Evolutionary conservation across 2,888 invertebrate species (phyloP), one percentile per base, ranked within the genome.

Genomic region (Leucania comma): DNA sequence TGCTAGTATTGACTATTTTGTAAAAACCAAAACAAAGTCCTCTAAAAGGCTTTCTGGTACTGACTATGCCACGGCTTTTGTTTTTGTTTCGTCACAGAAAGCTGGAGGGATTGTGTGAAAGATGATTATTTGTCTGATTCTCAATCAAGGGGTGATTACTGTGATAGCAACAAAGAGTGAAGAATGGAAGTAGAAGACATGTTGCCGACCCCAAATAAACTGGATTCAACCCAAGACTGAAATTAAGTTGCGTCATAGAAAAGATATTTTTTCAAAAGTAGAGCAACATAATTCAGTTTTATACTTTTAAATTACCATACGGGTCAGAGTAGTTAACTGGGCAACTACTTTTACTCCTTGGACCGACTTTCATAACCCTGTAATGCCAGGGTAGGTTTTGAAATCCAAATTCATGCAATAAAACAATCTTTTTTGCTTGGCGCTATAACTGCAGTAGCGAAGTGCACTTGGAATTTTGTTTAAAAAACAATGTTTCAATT

Each of bases 231-330:
- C 14, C 38, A 38, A 38, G 14, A 14, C 38, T 38, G 38, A 38
- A 38, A 38, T 38, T 50, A 10, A 12, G 53, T 24, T 26, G 17
- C 17, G 26, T 26, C 22, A 10, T 32, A 32, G 22, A n/a, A 50
- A 50, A 61, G 17, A 12, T 32, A 1, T 68, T 42, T 68, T 70
- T 42, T 42, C 42, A 42, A 29, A 54, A 29, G 29, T 48, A 38
- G 29, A 17, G 17, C 29, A 32, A 51, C 29, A 51, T 51, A 24
- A 32, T 59, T 72, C 29, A 70, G n/a, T 17, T 69, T 72, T 72
- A 51, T 70, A 42, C 17, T 9, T 24, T 42, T n/a, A 9, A 72
- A 70, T 72, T 42, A 72, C 24, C 72, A 61, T 72, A 70, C 51
- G 3, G 69, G 72, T 72, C 51, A 72, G 24, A 20, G 69, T 50